Evolutionary conservation across 2,113 vertebrate genomes (phyloP).

Genomic region (Anarhynchus alexandrinus): DNA sequence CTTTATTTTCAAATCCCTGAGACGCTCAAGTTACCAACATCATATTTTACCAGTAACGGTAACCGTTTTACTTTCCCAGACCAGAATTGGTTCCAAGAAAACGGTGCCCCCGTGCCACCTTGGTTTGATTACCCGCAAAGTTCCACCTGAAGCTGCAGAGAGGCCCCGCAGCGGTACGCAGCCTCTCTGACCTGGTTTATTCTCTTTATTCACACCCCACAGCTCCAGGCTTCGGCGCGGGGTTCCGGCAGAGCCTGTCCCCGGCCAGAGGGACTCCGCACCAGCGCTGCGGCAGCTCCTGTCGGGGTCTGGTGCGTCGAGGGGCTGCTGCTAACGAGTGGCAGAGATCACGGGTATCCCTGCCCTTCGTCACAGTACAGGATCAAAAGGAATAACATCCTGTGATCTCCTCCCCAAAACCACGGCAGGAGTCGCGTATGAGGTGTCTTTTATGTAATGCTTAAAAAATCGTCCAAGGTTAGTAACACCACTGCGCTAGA

Average conservation of each 20-base stretch:
- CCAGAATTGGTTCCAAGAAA: not conserved
- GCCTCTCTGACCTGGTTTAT: not conserved
- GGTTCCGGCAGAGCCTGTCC: not conserved
- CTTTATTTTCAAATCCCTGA: not conserved
- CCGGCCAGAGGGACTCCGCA: not conserved
- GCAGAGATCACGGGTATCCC: rapidly evolving
- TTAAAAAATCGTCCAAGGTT: not conserved
- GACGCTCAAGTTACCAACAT: not conserved
- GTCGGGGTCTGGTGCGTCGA: not conserved
- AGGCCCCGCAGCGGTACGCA: not conserved
- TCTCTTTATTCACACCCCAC: not conserved
- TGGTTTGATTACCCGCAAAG: not conserved
- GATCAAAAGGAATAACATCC: not conserved
- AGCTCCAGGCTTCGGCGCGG: not conserved
- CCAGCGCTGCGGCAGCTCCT: not conserved
- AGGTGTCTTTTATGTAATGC: not conserved
- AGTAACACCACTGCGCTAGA: not conserved
- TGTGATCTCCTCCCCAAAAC: not conserved
- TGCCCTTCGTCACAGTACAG: not conserved
- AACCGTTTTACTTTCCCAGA: rapidly evolving
- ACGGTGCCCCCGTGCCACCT: rapidly evolving
- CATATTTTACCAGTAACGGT: not conserved
- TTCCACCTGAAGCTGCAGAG: rapidly evolving
- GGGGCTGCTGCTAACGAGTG: not conserved
- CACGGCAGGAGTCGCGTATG: rapidly evolving